These are phyloP conservation scores for Aphelocoma californica DNA, from an alignment of 2,797 vertebrate genomes.

Conservation along the genomic window DNA sequence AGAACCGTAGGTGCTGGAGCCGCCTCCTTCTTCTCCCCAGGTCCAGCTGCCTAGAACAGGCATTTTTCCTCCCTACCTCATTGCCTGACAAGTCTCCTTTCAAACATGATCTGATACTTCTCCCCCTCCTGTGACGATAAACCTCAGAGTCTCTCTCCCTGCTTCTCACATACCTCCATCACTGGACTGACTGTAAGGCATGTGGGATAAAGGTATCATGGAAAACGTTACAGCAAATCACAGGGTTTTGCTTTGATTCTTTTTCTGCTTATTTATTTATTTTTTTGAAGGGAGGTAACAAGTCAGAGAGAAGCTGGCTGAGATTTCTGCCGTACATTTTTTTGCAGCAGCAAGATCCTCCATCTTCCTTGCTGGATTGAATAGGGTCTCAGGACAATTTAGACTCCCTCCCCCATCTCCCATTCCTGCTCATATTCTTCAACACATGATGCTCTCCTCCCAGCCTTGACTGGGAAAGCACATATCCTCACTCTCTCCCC, in stretches of 20 bases:
- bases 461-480: constrained; percentile 32
- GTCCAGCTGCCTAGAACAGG: constrained; percentile 9
- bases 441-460: constrained; percentile 40
- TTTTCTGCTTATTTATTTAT: constrained; percentile 73
- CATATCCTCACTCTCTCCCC: not conserved
- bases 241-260: constrained; percentile 66
- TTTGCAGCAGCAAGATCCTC: constrained; percentile 58
- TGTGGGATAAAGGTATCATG: not conserved
- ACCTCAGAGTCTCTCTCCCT: not conserved
- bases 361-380: constrained; percentile 67
- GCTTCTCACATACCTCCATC: constrained; percentile 9
- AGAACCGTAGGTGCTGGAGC: not conserved
- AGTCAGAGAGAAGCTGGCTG: constrained; percentile 27
- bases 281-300: constrained; percentile 66
- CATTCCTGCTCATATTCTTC: constrained; percentile 48
- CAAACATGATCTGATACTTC: constrained; percentile 12
- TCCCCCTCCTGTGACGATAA: not conserved
- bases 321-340: constrained; percentile 48
- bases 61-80: constrained; percentile 15
- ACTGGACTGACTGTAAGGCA: constrained; percentile 4
- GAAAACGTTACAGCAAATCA: constrained; percentile 71
- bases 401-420: constrained; percentile 53
- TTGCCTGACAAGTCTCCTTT: constrained; percentile 3
- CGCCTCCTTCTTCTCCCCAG: not conserved
- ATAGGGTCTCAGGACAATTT: constrained; percentile 61